A percentile compares a stretch with the other conserved stretches of the same genome.
phyloP scores from a whole-genome alignment of 2,888 invertebrate species.

The Drosophila engyochracea region DNA sequence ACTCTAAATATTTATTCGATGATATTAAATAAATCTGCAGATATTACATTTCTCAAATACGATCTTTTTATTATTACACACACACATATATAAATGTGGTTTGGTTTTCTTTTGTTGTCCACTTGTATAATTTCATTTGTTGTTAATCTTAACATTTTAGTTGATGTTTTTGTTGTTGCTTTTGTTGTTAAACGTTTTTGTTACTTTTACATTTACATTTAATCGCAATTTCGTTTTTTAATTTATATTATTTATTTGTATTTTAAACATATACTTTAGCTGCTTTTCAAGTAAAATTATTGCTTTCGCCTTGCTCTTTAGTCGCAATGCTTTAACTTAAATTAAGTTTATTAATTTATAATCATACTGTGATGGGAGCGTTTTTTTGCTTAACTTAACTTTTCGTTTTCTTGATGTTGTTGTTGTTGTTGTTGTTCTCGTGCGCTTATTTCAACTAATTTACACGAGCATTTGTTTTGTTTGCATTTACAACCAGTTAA shows the following conservation, averaged over 20 bases:
- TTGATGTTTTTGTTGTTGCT: constrained; percentile 38
- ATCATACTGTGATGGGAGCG: constrained; percentile 48
- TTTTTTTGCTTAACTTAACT: not conserved
- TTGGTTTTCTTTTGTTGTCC: constrained; percentile 45
- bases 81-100: constrained; percentile 63
- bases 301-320: constrained; percentile 69
- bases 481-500: constrained; percentile 72
- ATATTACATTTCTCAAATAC: constrained; percentile 65
- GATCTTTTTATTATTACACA: constrained; percentile 60
- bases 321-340: constrained; percentile 61
- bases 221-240: constrained; percentile 25
- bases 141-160: constrained; percentile 51
- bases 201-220: constrained; percentile 55
- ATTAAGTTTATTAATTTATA: constrained; percentile 44
- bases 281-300: constrained; percentile 71
- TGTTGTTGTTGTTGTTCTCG: constrained; percentile 34
- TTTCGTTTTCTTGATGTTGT: not conserved
- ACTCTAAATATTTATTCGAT: constrained; percentile 64
- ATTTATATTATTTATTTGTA: constrained; percentile 31
- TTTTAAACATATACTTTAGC: constrained; percentile 24
- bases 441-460: constrained; percentile 51
- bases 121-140: constrained; percentile 58
- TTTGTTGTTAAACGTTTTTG: constrained; percentile 39
- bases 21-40: constrained; percentile 58
- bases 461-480: constrained; percentile 53